These are phyloP conservation scores for Pristionchus fissidentatus DNA, from an alignment of 2,888 invertebrate species.

Conservation along the genomic window DNA sequence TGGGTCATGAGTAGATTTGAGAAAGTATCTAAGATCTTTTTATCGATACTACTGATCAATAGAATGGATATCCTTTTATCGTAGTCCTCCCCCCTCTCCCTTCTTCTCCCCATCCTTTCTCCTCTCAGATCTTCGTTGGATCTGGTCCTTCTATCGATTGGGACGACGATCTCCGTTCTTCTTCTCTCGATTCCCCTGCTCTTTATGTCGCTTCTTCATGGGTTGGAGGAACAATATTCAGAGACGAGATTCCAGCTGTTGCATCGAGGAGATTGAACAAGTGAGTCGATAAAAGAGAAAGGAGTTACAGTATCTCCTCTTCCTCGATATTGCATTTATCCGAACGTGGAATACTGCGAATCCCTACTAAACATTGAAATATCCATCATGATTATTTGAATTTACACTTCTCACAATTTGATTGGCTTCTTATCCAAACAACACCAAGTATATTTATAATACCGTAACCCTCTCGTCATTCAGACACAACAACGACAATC, in stretches of 20 bases:
- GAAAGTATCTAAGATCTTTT: too few relatives aligned
- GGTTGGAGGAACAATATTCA: conserved; percentile 52
- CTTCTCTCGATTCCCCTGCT: conserved; percentile 52
- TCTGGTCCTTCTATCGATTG: conserved; percentile 37
- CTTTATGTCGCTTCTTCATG: conserved; percentile 69
- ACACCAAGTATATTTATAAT: neutral
- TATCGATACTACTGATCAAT: too few relatives aligned
- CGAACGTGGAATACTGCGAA: neutral
- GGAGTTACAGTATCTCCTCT: too few relatives aligned
- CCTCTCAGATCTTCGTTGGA: conserved; percentile 47
- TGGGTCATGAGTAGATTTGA: neutral
- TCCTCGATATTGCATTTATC: too few relatives aligned
- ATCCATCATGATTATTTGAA: neutral
- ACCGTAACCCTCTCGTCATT: neutral
- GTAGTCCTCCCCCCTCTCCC: too few relatives aligned
- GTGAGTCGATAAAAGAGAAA: too few relatives aligned
- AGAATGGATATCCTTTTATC: too few relatives aligned
- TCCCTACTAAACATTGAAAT: too few relatives aligned
- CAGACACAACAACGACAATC: conserved; percentile 18
- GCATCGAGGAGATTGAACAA: conserved; percentile 47
- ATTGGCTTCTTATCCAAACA: neutral
- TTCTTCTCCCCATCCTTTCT: too few relatives aligned
- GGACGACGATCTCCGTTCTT: neutral
- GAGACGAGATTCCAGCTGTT: conserved; percentile 55
- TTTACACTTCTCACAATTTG: neutral